Base-by-base conservation (phyloP, 2,797 vertebrate genomes). In the Brachyalestes nurse region DNA sequence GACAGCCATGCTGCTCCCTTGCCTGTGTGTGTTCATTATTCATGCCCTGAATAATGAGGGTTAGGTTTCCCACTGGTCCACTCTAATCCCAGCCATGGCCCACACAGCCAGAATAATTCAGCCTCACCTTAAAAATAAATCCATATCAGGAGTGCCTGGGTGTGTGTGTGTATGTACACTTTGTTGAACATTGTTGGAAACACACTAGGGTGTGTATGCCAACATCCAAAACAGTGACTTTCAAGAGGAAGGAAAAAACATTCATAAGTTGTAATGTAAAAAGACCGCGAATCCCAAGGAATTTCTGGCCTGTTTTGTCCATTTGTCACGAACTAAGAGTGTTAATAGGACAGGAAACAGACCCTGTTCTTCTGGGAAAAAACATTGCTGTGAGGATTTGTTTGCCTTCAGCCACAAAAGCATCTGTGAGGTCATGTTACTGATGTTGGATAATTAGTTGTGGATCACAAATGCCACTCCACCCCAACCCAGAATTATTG, bases 91-190 rank as follows among this genome's bases (percentile, higher is more conserved):
- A 78, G 77, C 84, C 88, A 86, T 83, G 84, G 87, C 87, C 85
- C 87, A 81, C 78, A 80, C 80, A 88, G 90, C 87, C 90, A 90
- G 92, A 95, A 94, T 94, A 90, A 94, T 94, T 95, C 88, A 93
- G 90, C 85, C 74, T 81, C 83, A 83, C 89, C 84, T 94, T 87
- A 93, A 94, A 94, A 91, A 94, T 94, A 91, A 85, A 94, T 86
- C 79, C 62, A 77, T 70, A 77, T 69, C 72, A 16, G 6, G 28
- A 0, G 47, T 45, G 42, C 10, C 6, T 47, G 53, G 25, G 9
- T 53, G 17, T 25, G 62, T 61, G 61, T 60, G 67, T 67, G 34
- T 16, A 60, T 51, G 34, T 28, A 47, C 64, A 65, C 28, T 34
- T 28, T 61, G 1, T 5, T 64, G 61, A 8, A 17, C 28, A 17